Evolutionary conservation across 2,888 invertebrate genomes (phyloP), one percentile per base, ranked within the genome.

Genomic region (Abscondita cerata): DNA sequence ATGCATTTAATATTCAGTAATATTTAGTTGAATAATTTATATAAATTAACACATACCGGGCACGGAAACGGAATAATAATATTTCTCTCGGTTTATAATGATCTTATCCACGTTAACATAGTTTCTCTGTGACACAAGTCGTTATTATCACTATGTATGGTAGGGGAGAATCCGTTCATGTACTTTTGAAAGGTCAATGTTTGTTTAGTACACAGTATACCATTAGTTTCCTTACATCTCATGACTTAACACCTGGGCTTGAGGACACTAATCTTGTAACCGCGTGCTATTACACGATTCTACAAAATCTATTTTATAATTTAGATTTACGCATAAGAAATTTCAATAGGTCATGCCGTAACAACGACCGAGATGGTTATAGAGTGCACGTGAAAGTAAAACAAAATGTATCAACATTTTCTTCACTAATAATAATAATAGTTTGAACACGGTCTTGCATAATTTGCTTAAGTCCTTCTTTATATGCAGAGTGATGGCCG

Each of bases 181-280:
- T 62, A 63, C 54, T 66, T 57, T 64, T 53, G 65, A 69, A 69
- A 69, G 69, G 68, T 69, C 69, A 69, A 71, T 71, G 68, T 71
- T 70, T 70, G 67, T 69, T 67, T 64, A 69, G 68, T 68, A 68
- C 64, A 50, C 59, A 65, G 68, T 63, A 67, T 64, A 65, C 70
- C 66, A 70, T 70, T 70, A 70, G 64, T 60, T 68, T 68, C 64
- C 65, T 68, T 64, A 59, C 60, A 62, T 66, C 66, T 63, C 64
- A 63, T 67, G 69, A 72, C 69, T 72, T 73, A 73, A 75, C 76
- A 76, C 76, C 76, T 76, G 76, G 76, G 71, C 68, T 63, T 62
- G 61, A 59, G 62, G 63, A 48, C 61, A 71, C 73, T 76, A 75
- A 76, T 76, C 76, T 72, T 66, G 55, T 47, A 53, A 65, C 70